These are phyloP conservation scores for Halcyon senegalensis DNA, from an alignment of 2,113 vertebrate genomes.

Conservation along the genomic window DNA sequence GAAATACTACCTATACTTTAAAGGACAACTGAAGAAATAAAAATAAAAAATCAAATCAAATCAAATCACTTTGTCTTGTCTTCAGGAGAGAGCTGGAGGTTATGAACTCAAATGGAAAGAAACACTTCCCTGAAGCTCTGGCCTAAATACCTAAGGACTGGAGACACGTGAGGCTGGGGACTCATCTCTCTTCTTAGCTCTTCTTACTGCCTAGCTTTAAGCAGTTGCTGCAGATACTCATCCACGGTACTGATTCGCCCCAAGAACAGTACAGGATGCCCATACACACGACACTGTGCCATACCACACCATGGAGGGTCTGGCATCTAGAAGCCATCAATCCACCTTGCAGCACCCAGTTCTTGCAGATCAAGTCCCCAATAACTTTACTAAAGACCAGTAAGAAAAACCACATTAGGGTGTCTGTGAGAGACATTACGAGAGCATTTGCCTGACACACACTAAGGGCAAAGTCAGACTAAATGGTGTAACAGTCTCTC, in stretches of 20 bases:
- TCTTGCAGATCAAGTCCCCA: background rate
- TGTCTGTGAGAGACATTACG: background rate
- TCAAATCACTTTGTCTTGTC: background rate
- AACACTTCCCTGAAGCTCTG: background rate
- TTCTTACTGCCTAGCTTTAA: background rate
- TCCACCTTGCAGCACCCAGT: background rate
- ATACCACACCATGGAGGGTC: background rate
- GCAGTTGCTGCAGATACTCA: background rate
- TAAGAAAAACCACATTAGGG: background rate
- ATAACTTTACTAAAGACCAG: background rate
- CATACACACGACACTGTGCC: rapidly evolving
- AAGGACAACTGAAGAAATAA: background rate
- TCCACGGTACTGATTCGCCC: background rate
- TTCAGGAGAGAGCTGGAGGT: background rate
- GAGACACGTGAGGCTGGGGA: background rate
- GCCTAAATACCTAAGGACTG: background rate
- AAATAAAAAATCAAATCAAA: background rate
- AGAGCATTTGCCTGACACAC: background rate
- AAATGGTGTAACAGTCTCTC: background rate
- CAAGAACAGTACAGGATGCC: background rate
- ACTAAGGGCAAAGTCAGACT: background rate
- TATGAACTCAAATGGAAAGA: background rate
- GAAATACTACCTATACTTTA: background rate
- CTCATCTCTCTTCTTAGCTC: background rate
- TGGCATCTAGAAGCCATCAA: background rate